Conservation (phyloP, 2,888 invertebrate genomes). For the Aricia artaxerxes region DNA sequence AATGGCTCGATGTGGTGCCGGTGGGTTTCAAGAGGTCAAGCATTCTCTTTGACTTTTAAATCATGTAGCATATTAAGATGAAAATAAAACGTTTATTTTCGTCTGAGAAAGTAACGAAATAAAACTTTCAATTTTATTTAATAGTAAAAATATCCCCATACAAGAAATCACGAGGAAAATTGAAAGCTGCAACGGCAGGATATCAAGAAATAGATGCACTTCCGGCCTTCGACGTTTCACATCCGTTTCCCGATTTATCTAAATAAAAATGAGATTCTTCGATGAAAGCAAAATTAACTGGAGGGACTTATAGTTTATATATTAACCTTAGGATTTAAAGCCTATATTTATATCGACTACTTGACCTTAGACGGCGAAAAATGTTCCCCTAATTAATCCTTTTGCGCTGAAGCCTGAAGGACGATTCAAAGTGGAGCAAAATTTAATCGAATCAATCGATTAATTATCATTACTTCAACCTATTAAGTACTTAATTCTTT, state of each 20-base stretch:
- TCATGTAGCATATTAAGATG: neutral
- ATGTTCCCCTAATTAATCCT: slow-evolving; percentile 1
- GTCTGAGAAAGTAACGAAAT: neutral
- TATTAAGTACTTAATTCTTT: neutral
- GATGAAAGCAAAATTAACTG: neutral
- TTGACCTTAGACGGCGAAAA: neutral
- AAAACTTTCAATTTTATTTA: neutral
- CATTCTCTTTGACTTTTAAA: no score
- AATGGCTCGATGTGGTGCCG: no score
- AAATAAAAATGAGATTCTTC: neutral
- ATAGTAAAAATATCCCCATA: neutral
- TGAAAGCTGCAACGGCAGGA: neutral
- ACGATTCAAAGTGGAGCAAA: neutral
- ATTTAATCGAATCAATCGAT: neutral
- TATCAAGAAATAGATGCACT: slow-evolving; percentile 4
- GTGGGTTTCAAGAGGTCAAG: no score
- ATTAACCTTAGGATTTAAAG: neutral
- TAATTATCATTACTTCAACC: neutral
- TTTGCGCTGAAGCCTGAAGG: neutral
- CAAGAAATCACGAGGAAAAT: neutral
- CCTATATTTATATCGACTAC: slow-evolving; percentile 8
- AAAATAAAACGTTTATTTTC: no score
- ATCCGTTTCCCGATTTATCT: neutral
- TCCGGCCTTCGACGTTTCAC: slow-evolving; percentile 2
- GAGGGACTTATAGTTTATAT: neutral